Evolutionary conservation across 2,113 vertebrate genomes (phyloP).

Genomic region (Maccullochella peelii): DNA sequence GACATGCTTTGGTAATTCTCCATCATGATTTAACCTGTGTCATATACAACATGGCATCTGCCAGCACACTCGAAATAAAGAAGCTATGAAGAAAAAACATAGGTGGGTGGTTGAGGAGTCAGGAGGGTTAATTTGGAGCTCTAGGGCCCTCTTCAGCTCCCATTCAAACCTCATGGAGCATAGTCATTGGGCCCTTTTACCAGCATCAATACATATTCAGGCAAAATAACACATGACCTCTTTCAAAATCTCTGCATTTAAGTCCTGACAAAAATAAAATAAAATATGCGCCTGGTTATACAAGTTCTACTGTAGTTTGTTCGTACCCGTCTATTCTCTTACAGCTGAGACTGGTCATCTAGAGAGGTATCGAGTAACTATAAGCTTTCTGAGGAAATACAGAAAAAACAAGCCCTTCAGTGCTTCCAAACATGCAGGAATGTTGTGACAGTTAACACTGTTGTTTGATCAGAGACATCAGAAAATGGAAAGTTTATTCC

Average conservation of each 20-base stretch:
- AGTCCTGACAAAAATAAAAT: slow-evolving; percentile 13
- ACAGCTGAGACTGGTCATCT: slow-evolving; percentile 49
- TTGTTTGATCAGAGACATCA: slow-evolving; percentile 37
- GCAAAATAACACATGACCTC: slow-evolving; percentile 13
- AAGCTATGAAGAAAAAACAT: background rate
- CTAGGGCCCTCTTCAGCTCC: slow-evolving; percentile 62
- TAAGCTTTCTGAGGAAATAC: slow-evolving; percentile 52
- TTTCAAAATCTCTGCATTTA: slow-evolving; percentile 15
- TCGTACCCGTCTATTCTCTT: slow-evolving; percentile 32
- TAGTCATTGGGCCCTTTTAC: slow-evolving; percentile 59
- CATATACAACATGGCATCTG: background rate
- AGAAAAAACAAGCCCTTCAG: slow-evolving; percentile 66
- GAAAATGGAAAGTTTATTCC: slow-evolving; percentile 14
- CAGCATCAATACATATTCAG: slow-evolving; percentile 58
- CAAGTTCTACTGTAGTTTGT: slow-evolving; percentile 25
- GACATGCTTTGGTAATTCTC: slow-evolving; percentile 16
- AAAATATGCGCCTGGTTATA: slow-evolving; percentile 21
- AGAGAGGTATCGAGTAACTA: slow-evolving; percentile 56
- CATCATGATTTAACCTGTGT: background rate
- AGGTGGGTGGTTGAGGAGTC: slow-evolving; percentile 6
- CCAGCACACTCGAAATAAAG: background rate
- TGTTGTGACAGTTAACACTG: slow-evolving; percentile 51
- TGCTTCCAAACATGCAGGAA: slow-evolving; percentile 70
- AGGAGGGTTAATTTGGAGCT: slow-evolving; percentile 25
- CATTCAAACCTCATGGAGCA: slow-evolving; percentile 27